Conservation (phyloP, 2,888 invertebrate species). For the Morinoia aosen region DNA sequence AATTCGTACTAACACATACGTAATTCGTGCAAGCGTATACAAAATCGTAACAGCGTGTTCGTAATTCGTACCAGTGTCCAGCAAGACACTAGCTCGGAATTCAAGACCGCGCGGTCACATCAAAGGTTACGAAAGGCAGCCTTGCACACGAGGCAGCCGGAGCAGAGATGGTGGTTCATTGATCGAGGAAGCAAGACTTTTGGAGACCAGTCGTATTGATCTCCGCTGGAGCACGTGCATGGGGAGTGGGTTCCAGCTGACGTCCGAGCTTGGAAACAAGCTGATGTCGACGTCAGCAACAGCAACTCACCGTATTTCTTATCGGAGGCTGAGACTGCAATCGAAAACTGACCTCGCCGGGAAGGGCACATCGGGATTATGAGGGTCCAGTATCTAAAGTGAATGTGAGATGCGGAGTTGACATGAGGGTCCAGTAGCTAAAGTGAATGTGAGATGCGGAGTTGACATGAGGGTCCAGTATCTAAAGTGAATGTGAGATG, state of each 20-base stretch:
- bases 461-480: no score
- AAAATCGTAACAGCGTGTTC: not conserved
- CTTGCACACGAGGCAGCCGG: not conserved
- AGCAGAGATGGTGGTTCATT: not conserved
- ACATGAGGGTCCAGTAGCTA: no score
- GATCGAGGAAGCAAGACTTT: not conserved
- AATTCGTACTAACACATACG: no score
- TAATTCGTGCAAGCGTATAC: no score
- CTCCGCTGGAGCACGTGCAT: not conserved
- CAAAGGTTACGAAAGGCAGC: not conserved
- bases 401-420: no score
- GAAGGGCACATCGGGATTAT: not conserved
- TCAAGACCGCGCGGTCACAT: not conserved
- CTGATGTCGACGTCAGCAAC: not conserved
- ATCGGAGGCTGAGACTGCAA: not conserved
- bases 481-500: no score
- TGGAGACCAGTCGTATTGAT: constrained; percentile 6
- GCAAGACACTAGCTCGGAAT: not conserved
- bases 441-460: no score
- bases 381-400: no score
- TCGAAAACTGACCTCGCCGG: not conserved
- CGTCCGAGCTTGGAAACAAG: not conserved
- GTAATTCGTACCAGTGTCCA: not conserved
- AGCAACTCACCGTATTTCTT: not conserved
- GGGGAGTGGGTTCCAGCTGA: not conserved